A percentile compares a stretch with the other conserved stretches of the same genome.
phyloP scores from a whole-genome alignment of 2,113 vertebrate species.

The Nothobranchius kuhntae region DNA sequence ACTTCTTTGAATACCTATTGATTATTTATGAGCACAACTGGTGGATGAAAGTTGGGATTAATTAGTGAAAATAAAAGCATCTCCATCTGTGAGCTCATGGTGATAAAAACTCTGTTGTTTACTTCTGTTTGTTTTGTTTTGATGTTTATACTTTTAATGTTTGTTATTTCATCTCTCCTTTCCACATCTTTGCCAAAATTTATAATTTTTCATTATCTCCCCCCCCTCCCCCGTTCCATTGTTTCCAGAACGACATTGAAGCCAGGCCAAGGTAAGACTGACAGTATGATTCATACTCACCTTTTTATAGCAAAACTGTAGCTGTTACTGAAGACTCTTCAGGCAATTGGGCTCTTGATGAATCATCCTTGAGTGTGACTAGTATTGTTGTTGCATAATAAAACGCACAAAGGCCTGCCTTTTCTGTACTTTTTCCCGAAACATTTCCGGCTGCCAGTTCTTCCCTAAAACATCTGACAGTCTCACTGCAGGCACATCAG shows the following conservation, averaged over 20 bases:
- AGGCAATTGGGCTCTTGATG: slow-evolving; percentile 17
- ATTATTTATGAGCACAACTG: slow-evolving; percentile 56
- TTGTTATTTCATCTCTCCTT: slow-evolving; percentile 29
- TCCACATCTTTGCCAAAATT: slow-evolving; percentile 40
- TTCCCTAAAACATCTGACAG: slow-evolving; percentile 25
- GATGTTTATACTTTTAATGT: neutral
- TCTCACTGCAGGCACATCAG: slow-evolving; percentile 25
- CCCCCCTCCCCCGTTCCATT: slow-evolving; percentile 25
- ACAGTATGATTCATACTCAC: slow-evolving; percentile 39
- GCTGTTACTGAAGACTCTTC: slow-evolving; percentile 21
- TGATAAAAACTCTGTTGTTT: slow-evolving; percentile 51
- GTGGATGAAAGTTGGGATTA: slow-evolving; percentile 52
- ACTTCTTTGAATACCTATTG: slow-evolving; percentile 38
- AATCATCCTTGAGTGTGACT: slow-evolving; percentile 14
- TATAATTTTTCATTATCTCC: slow-evolving; percentile 27
- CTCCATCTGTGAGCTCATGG: slow-evolving; percentile 41
- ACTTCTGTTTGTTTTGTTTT: slow-evolving; percentile 20
- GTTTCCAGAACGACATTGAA: slow-evolving; percentile 74
- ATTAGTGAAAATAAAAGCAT: slow-evolving; percentile 58
- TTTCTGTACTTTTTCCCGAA: neutral
- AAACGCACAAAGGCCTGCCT: slow-evolving; percentile 1
- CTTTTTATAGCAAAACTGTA: slow-evolving; percentile 40
- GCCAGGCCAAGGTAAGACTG: slow-evolving; percentile 79
- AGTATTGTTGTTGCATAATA: slow-evolving; percentile 28
- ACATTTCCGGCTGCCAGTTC: slow-evolving; percentile 12